Evolutionary conservation across 1,140 invertebrate genomes (phyloP).

Genomic region (Limonius californicus): DNA sequence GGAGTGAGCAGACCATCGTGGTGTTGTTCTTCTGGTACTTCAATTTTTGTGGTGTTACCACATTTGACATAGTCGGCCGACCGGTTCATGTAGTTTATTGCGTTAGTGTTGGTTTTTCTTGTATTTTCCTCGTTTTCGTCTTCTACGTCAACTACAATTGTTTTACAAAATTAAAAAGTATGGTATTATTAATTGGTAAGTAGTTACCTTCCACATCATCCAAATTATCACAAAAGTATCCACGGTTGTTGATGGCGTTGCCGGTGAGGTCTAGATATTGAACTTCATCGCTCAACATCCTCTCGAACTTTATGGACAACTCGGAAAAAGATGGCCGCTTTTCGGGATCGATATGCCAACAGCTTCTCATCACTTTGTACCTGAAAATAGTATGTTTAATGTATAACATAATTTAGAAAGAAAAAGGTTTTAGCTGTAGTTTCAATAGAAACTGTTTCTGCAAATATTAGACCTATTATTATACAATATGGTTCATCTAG

Average conservation of each 20-base stretch:
- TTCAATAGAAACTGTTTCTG: too few species aligned
- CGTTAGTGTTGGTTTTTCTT: conserved; percentile 23
- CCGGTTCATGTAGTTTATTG: conserved; percentile 42
- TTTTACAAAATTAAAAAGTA: conserved; percentile 34
- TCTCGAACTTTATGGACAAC: conserved; percentile 59
- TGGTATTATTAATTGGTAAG: too few species aligned
- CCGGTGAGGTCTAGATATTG: conserved; percentile 67
- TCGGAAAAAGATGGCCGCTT: conserved; percentile 73
- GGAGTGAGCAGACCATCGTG: conserved; percentile 41
- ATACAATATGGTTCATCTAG: too few species aligned
- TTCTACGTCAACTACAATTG: conserved; percentile 30
- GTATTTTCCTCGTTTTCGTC: conserved; percentile 1
- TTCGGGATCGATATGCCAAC: conserved; percentile 73
- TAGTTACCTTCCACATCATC: conserved; percentile 26
- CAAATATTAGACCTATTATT: too few species aligned
- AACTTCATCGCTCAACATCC: conserved; percentile 66
- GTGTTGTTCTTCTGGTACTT: conserved; percentile 31
- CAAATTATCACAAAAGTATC: conserved; percentile 50
- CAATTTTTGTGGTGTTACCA: conserved; percentile 49
- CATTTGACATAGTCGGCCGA: conserved; percentile 43
- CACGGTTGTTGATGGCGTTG: conserved; percentile 57
- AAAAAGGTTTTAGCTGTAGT: too few species aligned
- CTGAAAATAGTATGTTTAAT: too few species aligned
- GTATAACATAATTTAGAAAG: too few species aligned
- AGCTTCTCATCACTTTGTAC: conserved; percentile 73